A percentile compares a stretch with the other conserved stretches of the same genome.
phyloP scores from a whole-genome alignment of 2,113 vertebrate genomes.

The Peromyscus leucopus region DNA sequence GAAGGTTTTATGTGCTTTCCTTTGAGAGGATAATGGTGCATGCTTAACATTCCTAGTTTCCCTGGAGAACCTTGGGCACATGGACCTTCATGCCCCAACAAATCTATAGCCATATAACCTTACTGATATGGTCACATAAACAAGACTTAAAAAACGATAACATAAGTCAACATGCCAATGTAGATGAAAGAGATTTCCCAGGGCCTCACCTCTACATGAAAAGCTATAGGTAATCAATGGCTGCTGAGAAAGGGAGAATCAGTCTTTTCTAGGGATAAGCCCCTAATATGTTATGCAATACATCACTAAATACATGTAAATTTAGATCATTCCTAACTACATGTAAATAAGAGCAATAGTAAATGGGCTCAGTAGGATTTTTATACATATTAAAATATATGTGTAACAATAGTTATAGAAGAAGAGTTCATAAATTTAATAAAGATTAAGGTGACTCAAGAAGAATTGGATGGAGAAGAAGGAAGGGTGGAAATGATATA shows the following conservation, averaged over 20 bases:
- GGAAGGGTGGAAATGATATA: not conserved
- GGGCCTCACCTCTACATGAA: not conserved
- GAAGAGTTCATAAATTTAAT: not conserved
- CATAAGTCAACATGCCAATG: not conserved
- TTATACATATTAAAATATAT: not conserved
- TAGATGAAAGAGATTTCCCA: not conserved
- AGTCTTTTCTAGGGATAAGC: not conserved
- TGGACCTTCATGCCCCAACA: too few species aligned
- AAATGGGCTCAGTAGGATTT: not conserved
- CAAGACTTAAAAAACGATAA: not conserved
- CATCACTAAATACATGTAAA: not conserved
- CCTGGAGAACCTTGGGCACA: not conserved
- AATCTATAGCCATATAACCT: not conserved
- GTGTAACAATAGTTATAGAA: not conserved
- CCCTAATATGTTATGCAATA: not conserved
- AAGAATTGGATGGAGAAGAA: not conserved
- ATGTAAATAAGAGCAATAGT: not conserved
- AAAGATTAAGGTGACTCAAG: not conserved
- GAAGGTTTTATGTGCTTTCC: not conserved
- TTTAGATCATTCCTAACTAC: not conserved
- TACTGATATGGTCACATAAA: not conserved
- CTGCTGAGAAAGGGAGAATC: not conserved
- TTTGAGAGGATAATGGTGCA: not conserved
- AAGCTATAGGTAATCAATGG: not conserved
- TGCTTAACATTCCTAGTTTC: not conserved